Evolutionary conservation across 2,888 invertebrate species (phyloP).

Genomic region (Ashinkailepas kermadecensis): DNA sequence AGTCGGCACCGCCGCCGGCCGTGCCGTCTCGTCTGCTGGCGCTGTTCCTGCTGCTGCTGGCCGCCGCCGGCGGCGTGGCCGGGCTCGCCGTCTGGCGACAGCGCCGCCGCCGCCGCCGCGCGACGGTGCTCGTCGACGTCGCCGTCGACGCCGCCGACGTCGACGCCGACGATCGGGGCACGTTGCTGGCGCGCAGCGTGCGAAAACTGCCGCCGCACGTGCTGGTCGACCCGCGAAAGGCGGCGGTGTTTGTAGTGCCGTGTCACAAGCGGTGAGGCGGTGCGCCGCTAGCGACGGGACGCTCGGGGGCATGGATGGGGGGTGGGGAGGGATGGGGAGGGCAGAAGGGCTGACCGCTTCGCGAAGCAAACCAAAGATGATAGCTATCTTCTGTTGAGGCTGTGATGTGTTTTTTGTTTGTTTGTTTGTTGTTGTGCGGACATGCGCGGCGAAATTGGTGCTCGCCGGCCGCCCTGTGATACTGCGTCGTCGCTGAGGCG

Average conservation of each 20-base stretch:
- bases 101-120: not conserved
- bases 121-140: not conserved
- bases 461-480: not conserved
- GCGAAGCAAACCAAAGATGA: not conserved
- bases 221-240: not conserved
- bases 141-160: not conserved
- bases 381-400: not conserved
- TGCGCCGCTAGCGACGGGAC: too few relatives aligned
- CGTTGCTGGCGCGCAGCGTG: not conserved
- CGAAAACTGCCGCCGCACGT: not conserved
- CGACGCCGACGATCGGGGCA: not conserved
- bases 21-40: not conserved
- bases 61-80: not conserved
- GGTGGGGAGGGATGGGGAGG: not conserved
- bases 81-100: not conserved
- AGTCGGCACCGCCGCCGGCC: not conserved
- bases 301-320: not conserved
- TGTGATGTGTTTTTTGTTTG: not conserved
- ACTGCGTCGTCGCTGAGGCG: not conserved
- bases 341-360: not conserved
- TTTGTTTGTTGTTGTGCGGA: too few relatives aligned
- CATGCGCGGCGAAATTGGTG: too few relatives aligned
- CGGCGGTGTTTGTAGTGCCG: not conserved
- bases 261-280: not conserved
- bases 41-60: not conserved